Conservation (phyloP, 2,113 vertebrate genomes). For the Brienomyrus longianalis region DNA sequence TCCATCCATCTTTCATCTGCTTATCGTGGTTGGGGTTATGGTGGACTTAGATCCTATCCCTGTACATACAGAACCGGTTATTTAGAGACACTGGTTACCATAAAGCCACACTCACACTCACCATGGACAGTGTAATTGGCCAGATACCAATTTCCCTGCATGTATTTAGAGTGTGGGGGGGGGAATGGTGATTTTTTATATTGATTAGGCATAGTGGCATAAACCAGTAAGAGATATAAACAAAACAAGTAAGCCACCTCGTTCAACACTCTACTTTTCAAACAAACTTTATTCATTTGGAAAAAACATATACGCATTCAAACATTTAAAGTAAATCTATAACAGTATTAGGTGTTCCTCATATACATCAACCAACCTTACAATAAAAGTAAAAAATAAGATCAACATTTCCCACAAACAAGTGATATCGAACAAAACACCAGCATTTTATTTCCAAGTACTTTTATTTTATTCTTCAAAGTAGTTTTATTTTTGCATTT, state of each 20-base stretch:
- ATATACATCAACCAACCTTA: conserved; percentile 12
- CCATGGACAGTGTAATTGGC: background rate
- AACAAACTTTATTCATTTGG: conserved; percentile 3
- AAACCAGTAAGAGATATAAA: background rate
- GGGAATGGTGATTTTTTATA: background rate
- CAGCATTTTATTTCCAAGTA: background rate
- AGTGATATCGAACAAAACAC: conserved; percentile 13
- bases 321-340: background rate
- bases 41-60: background rate
- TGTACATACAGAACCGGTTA: too few relatives aligned
- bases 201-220: background rate
- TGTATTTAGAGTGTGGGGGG: background rate
- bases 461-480: background rate
- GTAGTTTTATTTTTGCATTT: background rate
- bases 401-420: conserved; percentile 26
- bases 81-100: background rate
- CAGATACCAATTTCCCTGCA: background rate
- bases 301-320: background rate
- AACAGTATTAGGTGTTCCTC: conserved; percentile 2
- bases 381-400: conserved; percentile 15
- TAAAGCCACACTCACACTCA: background rate
- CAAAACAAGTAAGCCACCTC: background rate
- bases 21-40: background rate
- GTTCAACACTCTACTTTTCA: background rate
- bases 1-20: background rate